Conservation (phyloP, 2,113 vertebrate species). For the Nibea albiflora region DNA sequence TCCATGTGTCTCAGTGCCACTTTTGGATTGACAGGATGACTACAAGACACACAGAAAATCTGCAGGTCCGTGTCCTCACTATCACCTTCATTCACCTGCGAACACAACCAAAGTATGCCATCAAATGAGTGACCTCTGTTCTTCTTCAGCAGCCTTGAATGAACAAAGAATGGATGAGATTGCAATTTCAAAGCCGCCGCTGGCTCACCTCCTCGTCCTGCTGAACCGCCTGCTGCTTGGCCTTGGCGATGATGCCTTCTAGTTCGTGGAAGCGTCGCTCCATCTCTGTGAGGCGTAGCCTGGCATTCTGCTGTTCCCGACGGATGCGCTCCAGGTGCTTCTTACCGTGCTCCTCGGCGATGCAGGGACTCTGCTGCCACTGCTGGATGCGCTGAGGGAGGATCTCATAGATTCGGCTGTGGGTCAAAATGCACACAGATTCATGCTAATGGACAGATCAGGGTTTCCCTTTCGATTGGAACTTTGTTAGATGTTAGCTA, state of each 20-base stretch:
- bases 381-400: constrained; percentile 97
- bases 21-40: constrained; percentile 94
- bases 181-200: too few species aligned
- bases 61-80: constrained; percentile 93
- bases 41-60: constrained; percentile 95
- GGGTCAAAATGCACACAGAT: neutral
- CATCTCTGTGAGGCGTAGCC: constrained; percentile 94
- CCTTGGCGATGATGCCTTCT: constrained; percentile 93
- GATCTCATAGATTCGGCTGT: constrained; percentile 96
- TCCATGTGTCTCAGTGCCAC: constrained; percentile 95
- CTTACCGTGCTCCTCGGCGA: constrained; percentile 95
- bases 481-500: neutral
- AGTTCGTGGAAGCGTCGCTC: constrained; percentile 95
- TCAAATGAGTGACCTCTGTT: neutral
- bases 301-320: constrained; percentile 92
- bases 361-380: constrained; percentile 97
- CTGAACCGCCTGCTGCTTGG: constrained; percentile 94
- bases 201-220: constrained; percentile 92
- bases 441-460: neutral
- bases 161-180: neutral
- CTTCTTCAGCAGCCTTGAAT: neutral
- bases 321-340: constrained; percentile 95
- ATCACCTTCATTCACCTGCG: constrained; percentile 91
- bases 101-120: constrained; percentile 1
- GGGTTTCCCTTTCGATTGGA: neutral